Percentiles rank a stretch among this genome's conserved stretches.
phyloP scores from a whole-genome alignment of 2,888 invertebrate genomes.

The Chirona hameri region DNA sequence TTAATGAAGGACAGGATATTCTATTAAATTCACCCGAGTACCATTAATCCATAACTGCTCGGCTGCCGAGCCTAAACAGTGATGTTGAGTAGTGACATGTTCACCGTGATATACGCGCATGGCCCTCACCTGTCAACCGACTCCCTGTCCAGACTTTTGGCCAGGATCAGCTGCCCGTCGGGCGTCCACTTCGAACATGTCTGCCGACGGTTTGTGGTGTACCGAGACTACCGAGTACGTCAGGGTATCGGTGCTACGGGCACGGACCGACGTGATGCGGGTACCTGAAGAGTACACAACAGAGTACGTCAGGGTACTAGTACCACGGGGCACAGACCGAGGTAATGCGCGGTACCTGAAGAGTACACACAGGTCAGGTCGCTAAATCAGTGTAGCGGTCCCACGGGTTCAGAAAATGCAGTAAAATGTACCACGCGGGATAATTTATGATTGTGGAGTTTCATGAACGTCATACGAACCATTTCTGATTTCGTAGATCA shows the following conservation, averaged over 20 bases:
- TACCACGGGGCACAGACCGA: background rate
- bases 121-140: constrained; percentile 77
- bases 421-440: no score
- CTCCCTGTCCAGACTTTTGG: constrained; percentile 53
- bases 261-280: background rate
- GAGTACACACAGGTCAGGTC: no score
- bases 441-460: no score
- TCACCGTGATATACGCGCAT: constrained; percentile 82
- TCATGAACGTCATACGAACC: no score
- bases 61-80: no score
- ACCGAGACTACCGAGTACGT: constrained; percentile 1
- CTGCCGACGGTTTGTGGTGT: background rate
- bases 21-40: no score
- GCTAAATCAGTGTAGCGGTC: no score
- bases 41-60: no score
- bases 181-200: constrained; percentile 22
- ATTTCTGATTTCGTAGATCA: no score
- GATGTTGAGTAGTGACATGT: no score
- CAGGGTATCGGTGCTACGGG: background rate
- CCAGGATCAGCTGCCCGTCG: background rate
- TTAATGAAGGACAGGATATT: no score
- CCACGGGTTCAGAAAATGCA: no score
- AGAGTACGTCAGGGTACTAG: background rate
- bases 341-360: background rate
- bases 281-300: background rate